Base-by-base conservation (phyloP, 2,888 invertebrate genomes). In the Copidosoma aretas region DNA sequence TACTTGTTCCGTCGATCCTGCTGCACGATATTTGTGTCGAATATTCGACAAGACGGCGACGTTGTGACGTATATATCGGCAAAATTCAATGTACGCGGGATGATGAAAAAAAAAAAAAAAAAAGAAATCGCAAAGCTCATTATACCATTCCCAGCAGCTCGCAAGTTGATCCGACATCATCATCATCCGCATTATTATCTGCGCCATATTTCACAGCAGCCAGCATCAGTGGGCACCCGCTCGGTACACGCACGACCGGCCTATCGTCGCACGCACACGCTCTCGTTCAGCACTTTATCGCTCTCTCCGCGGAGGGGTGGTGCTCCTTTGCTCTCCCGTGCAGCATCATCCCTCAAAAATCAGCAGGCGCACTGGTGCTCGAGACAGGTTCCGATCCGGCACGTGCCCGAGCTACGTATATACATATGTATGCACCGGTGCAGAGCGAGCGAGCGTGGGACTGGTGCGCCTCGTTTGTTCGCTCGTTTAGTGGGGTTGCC, bases 371-470 rank as follows among this genome's bases (percentile, higher is more conserved):
- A 73, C 75, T 67, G 76, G 77, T 81, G 78, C 77, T 73, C 74
- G 71, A 68, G 75, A 75, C 80, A 81, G 79, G 80, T 80, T 74
- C 75, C 73, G 70, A 75, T 71, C 60, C 73, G 76, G 73, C 79
- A 79, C 79, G 79, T 77, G 80, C 75, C 79, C 70, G 66, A 49
- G 68, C 52, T 77, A 76, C 41, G 41, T 41, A 14, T 8, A 41
- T 14, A 41, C 41, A 10, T 8, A 14, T 41, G 41, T 41, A 14
- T 14, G 41, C 10, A 41, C 41, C 14, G n/a, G n/a, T n/a, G n/a
- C n/a, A n/a, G n/a, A n/a, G n/a, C n/a, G n/a, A n/a, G n/a, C n/a
- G 54, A 79, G 78, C 79, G 80, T 80, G 80, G 79, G 80, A 80
- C 78, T 79, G 72, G 25, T 32, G 77, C 78, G 75, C 75, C 73